Percentiles rank a stretch among this genome's conserved stretches.
phyloP scores from a whole-genome alignment of 2,113 vertebrate genomes.

The Hippocampus barbouri region DNA sequence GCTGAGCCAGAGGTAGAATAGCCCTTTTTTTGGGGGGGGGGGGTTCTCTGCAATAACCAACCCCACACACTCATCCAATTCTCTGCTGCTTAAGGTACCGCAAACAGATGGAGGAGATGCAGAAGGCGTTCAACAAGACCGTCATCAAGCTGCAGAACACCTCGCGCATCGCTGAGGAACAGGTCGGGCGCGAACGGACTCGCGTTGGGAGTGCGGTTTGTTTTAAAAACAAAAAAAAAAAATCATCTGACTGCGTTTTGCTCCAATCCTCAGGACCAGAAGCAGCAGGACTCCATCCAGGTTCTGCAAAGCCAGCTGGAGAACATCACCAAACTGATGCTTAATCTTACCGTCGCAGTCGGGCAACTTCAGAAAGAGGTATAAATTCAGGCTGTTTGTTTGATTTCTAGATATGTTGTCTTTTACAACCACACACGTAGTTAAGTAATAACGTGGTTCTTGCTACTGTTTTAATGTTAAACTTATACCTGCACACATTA shows the following conservation, averaged over 20 bases:
- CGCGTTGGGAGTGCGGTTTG: background rate
- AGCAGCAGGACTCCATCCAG: slow-evolving; percentile 95
- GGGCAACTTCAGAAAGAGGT: slow-evolving; percentile 86
- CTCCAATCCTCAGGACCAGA: slow-evolving; percentile 79
- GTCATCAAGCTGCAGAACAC: slow-evolving; percentile 98
- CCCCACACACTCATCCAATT: background rate
- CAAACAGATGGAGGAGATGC: slow-evolving; percentile 99
- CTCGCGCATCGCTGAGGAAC: slow-evolving; percentile 92
- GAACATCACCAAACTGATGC: slow-evolving; percentile 86
- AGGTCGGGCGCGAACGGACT: slow-evolving; percentile 72
- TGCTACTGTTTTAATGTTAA: too few relatives aligned
- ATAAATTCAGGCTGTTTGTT: background rate
- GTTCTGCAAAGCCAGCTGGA: slow-evolving; percentile 87
- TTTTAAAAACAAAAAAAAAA: background rate
- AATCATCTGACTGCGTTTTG: background rate
- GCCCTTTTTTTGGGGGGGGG: too few relatives aligned
- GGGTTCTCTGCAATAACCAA: background rate
- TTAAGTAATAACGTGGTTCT: too few relatives aligned
- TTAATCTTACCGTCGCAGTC: slow-evolving; percentile 84
- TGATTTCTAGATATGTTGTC: too few relatives aligned
- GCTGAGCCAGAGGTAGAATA: slow-evolving; percentile 91
- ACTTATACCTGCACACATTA: too few relatives aligned
- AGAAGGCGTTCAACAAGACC: slow-evolving; percentile 97
- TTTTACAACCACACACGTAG: too few relatives aligned
- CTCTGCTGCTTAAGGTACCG: slow-evolving; percentile 79